phyloP scores from a whole-genome alignment of 1,140 invertebrate species.

The Zaprionus taronus region DNA sequence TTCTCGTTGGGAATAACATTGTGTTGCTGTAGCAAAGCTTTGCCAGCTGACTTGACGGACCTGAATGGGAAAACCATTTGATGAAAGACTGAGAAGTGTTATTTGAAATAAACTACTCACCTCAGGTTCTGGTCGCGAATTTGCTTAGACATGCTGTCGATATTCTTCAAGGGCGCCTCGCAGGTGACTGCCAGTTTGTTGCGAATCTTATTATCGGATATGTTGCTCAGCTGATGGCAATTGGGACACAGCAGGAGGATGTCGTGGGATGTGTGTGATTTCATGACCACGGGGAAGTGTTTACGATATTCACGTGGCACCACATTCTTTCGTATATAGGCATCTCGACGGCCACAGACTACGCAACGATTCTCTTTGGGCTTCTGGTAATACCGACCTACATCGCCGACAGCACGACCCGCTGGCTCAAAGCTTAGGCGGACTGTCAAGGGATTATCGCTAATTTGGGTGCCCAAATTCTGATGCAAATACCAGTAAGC shows the following conservation, averaged over 20 bases:
- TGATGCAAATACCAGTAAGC: conserved; percentile 92
- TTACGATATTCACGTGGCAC: conserved; percentile 94
- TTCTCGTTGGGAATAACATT: conserved; percentile 86
- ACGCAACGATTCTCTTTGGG: conserved; percentile 93
- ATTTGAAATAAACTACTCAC: conserved; percentile 27
- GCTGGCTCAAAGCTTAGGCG: conserved; percentile 92
- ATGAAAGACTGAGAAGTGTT: neutral
- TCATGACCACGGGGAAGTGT: conserved; percentile 92
- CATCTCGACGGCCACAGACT: conserved; percentile 90
- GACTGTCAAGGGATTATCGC: conserved; percentile 90
- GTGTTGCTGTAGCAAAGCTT: conserved; percentile 86
- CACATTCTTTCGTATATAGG: conserved; percentile 92
- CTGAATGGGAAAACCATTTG: conserved; percentile 65
- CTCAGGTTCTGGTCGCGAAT: conserved; percentile 76
- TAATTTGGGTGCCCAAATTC: conserved; percentile 87
- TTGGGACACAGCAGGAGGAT: conserved; percentile 90
- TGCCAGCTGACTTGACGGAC: conserved; percentile 88
- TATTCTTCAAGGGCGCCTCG: conserved; percentile 86
- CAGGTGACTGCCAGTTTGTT: conserved; percentile 87
- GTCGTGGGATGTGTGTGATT: conserved; percentile 94
- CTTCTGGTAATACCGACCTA: conserved; percentile 90
- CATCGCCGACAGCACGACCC: conserved; percentile 89
- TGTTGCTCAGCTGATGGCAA: conserved; percentile 91
- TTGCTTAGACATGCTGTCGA: conserved; percentile 65
- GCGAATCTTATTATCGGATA: conserved; percentile 88